These are phyloP conservation scores for Ophion slaviceki DNA, from an alignment of 2,888 invertebrate species.

Conservation along the genomic window DNA sequence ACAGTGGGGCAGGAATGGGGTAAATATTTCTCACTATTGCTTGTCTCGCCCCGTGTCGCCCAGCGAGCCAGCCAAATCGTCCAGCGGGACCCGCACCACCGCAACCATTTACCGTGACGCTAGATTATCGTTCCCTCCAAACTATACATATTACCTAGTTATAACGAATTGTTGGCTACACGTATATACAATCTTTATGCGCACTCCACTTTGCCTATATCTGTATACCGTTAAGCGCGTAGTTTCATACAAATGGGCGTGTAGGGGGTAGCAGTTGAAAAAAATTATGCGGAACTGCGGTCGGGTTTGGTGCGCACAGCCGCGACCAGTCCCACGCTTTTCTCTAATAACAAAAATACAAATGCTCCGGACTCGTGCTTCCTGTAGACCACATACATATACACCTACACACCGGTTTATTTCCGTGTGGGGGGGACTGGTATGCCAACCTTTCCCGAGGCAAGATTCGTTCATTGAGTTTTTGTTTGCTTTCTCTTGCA, in stretches of 20 bases:
- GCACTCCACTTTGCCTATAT: conserved; percentile 11
- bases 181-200: conserved; percentile 18
- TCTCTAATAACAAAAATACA: conserved; percentile 55
- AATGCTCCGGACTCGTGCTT: conserved; percentile 36
- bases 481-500: conserved; percentile 34
- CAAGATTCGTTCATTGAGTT: conserved; percentile 59
- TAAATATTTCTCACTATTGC: conserved; percentile 67
- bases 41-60: conserved; percentile 55
- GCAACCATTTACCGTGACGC: conserved; percentile 65
- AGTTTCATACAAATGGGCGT: conserved; percentile 47
- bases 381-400: neutral
- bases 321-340: conserved; percentile 42
- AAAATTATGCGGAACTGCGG: conserved; percentile 64
- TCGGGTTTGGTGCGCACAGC: conserved; percentile 50
- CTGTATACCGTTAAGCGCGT: conserved; percentile 27
- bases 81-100: conserved; percentile 44
- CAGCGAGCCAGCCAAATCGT: conserved; percentile 48
- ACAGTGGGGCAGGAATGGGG: conserved; percentile 52
- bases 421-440: neutral
- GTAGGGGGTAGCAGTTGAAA: conserved; percentile 51
- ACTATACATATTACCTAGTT: conserved; percentile 22
- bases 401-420: neutral
- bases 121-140: conserved; percentile 60
- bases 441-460: conserved; percentile 36
- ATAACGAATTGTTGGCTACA: conserved; percentile 43